Conservation (phyloP, 2,113 vertebrate genomes). For the Meriones unguiculatus region DNA sequence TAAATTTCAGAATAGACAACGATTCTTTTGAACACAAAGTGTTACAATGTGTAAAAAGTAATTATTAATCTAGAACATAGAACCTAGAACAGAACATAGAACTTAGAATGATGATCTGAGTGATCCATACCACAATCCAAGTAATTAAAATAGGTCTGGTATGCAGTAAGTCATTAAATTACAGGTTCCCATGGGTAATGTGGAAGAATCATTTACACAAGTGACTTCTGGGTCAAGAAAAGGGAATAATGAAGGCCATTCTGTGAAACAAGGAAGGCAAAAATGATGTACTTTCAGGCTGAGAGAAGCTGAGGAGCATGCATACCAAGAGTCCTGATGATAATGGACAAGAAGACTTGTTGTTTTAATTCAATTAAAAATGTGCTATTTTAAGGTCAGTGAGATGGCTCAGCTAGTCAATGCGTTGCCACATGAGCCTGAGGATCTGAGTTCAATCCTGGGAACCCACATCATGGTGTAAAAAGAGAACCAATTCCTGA, state of each 20-base stretch:
- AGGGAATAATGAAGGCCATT: background rate
- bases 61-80: background rate
- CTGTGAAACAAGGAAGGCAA: background rate
- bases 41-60: background rate
- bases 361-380: background rate
- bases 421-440: too few relatives aligned
- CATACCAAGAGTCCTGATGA: background rate
- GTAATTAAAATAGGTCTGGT: background rate
- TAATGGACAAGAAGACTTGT: background rate
- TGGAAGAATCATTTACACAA: background rate
- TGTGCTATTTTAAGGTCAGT: background rate
- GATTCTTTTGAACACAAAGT: background rate
- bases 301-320: background rate
- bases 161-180: background rate
- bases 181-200: background rate
- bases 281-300: background rate
- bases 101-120: background rate
- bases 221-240: background rate
- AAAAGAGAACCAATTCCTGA: background rate
- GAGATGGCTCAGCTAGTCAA: background rate
- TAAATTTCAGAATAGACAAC: background rate
- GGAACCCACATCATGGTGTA: background rate
- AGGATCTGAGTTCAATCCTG: background rate
- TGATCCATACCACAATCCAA: background rate
- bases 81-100: background rate